Conservation (phyloP, 2,797 vertebrate genomes). For the Cetoscarus ocellatus region DNA sequence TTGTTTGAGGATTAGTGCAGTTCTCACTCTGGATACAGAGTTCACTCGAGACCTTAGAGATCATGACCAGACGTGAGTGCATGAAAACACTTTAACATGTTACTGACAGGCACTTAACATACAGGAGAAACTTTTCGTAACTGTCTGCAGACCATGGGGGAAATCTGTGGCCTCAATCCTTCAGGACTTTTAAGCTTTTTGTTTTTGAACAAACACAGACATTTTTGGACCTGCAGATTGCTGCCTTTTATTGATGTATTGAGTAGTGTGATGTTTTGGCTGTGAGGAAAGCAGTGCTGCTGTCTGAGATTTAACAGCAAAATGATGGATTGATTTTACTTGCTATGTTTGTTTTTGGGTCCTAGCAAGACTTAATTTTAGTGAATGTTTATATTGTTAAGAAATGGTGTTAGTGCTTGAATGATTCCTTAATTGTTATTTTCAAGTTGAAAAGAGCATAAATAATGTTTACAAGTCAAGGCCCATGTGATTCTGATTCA, state of each 20-base stretch:
- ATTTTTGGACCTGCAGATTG: background rate
- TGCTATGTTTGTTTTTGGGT: slow-evolving; percentile 11
- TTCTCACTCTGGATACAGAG: slow-evolving; percentile 42
- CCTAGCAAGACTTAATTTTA: background rate
- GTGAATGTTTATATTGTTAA: background rate
- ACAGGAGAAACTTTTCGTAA: background rate
- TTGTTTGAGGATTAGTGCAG: slow-evolving; percentile 77
- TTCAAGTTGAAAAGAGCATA: too few species aligned
- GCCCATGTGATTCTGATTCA: too few species aligned
- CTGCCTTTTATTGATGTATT: slow-evolving; percentile 2
- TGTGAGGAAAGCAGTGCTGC: background rate
- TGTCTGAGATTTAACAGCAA: background rate
- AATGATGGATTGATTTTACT: too few species aligned
- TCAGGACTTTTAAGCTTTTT: slow-evolving; percentile 1
- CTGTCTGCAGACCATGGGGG: background rate
- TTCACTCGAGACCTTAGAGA: slow-evolving; percentile 6
- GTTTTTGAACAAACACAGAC: background rate
- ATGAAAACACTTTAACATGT: slow-evolving; percentile 27
- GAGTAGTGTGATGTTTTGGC: background rate
- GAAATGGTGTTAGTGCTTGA: too few species aligned
- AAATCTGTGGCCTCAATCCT: background rate
- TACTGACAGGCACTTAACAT: background rate
- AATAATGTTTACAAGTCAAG: too few species aligned
- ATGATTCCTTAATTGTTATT: too few species aligned
- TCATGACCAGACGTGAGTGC: slow-evolving; percentile 13